Evolutionary conservation across 2,113 vertebrate genomes (phyloP).

Genomic region (Eptesicus fuscus): DNA sequence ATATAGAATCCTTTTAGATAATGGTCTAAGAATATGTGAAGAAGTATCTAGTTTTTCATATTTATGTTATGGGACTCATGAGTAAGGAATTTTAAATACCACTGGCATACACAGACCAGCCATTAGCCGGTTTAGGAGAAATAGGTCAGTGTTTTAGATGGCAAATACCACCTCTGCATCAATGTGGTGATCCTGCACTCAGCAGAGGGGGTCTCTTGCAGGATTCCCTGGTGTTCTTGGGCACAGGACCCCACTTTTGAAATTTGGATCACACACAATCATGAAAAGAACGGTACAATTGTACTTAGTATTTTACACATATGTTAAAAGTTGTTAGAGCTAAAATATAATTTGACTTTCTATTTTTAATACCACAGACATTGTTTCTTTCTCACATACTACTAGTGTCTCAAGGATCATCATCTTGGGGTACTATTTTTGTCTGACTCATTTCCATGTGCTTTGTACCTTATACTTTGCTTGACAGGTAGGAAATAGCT

Average conservation of each 20-base stretch:
- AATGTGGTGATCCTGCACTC: fast-evolving
- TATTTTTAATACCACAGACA: background rate
- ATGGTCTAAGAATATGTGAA: background rate
- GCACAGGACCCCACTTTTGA: background rate
- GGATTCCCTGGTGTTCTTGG: background rate
- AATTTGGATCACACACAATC: background rate
- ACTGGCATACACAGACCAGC: background rate
- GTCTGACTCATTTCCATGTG: background rate
- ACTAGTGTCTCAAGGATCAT: no score
- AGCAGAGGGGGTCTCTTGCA: background rate
- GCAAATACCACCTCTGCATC: background rate
- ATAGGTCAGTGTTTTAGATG: background rate
- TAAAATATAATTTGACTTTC: background rate
- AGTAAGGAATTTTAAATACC: background rate
- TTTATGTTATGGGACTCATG: background rate
- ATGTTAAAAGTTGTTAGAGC: background rate
- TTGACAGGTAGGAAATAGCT: background rate
- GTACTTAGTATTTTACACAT: background rate
- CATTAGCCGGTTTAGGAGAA: background rate
- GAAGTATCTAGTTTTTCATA: background rate
- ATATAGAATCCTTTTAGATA: background rate
- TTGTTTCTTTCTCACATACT: background rate
- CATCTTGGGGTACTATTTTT: background rate
- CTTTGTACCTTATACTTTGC: background rate
- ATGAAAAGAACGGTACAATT: background rate